phyloP scores from a whole-genome alignment of 2,113 vertebrate genomes.

The Malaclemys terrapin region DNA sequence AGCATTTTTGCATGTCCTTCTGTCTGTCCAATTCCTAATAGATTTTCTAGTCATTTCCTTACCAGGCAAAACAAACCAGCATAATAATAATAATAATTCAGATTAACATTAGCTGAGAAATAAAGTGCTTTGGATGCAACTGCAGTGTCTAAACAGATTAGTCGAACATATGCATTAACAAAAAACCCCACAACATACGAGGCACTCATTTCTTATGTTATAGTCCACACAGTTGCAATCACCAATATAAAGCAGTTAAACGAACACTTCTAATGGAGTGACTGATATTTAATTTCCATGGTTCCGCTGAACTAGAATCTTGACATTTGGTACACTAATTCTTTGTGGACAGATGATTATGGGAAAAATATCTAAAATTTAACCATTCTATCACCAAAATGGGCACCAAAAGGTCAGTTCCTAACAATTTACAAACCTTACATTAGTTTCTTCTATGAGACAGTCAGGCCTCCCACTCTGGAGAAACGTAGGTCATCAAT shows the following conservation, averaged over 20 bases:
- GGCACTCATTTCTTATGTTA: constrained; percentile 7
- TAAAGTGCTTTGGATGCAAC: constrained; percentile 27
- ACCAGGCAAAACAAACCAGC: background rate
- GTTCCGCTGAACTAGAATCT: constrained; percentile 25
- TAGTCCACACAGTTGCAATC: constrained; percentile 24
- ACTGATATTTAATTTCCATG: constrained; percentile 8
- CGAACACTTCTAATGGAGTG: constrained; percentile 6
- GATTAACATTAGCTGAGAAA: constrained; percentile 24
- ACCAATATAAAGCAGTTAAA: background rate
- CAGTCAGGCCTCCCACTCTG: background rate
- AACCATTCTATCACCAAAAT: constrained; percentile 67
- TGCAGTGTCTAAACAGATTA: constrained; percentile 39
- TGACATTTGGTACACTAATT: constrained; percentile 40
- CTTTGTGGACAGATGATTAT: constrained; percentile 53
- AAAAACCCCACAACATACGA: background rate
- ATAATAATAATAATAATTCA: constrained; percentile 2
- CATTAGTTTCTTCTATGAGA: constrained; percentile 53
- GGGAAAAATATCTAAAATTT: constrained; percentile 61
- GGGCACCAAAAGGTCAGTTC: constrained; percentile 64
- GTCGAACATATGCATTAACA: constrained; percentile 25
- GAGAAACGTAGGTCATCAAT: constrained; percentile 37
- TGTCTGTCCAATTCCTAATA: background rate
- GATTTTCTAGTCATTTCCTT: background rate
- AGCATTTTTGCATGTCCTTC: background rate
- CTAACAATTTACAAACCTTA: constrained; percentile 55